A percentile compares a stretch with the other conserved stretches of the same genome.
Conservation (phyloP, 2,888 invertebrate genomes). For the Acanthoscelides obtectus region DNA sequence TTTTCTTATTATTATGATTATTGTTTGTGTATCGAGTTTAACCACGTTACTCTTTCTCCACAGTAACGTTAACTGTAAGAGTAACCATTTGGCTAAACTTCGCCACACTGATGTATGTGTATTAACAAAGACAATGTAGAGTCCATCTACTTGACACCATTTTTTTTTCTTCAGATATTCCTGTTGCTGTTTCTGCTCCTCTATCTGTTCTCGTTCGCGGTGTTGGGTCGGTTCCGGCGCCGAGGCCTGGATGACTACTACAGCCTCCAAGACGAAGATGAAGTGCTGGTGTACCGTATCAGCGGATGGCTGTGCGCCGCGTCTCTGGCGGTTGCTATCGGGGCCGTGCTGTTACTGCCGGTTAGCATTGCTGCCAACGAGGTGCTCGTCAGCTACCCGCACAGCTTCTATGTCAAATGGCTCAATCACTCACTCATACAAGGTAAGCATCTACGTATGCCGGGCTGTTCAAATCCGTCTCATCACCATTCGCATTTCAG, state of each 20-base stretch:
- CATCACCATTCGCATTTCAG: no score
- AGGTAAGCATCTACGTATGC: no score
- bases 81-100: no score
- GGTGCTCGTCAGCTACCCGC: constrained; percentile 88
- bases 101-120: no score
- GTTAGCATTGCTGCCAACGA: constrained; percentile 98
- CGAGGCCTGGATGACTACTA: constrained; percentile 81
- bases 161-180: constrained; percentile 75
- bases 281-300: constrained; percentile 65
- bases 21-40: no score
- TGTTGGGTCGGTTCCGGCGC: constrained; percentile 76
- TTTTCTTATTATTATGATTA: no score
- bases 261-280: constrained; percentile 79
- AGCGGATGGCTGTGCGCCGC: constrained; percentile 95
- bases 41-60: no score
- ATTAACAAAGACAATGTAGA: no score
- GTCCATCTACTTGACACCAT: no score
- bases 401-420: constrained; percentile 98
- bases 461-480: neutral
- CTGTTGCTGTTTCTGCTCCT: constrained; percentile 80
- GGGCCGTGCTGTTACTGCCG: constrained; percentile 90
- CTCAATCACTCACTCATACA: constrained; percentile 96
- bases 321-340: constrained; percentile 88
- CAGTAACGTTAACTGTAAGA: no score
- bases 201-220: constrained; percentile 77